Evolutionary conservation across 2,797 vertebrate species (phyloP), one percentile per base, ranked within the genome.

Genomic region (Xenentodon cancila): DNA sequence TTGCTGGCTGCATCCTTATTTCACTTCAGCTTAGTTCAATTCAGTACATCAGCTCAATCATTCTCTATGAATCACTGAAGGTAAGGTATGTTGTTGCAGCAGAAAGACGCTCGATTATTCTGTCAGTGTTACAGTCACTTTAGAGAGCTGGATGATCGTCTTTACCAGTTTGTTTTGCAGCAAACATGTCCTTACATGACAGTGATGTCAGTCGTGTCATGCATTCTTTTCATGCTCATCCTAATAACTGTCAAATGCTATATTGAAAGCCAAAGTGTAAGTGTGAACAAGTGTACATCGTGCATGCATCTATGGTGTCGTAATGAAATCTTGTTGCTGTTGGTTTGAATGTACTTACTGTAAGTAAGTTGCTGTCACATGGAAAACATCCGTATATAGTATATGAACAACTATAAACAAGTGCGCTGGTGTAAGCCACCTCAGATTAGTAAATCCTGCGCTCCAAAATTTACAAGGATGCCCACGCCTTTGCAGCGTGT

Each of bases 391-490:
- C 25, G 15, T 13, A n/a, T n/a, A n/a, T n/a, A n/a, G n/a, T 21
- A 19, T 32, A 9, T 32, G 32, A 58, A 21, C n/a, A 2, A 18
- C 18, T 9, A 44, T 4, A 16, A 51, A 47, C 44, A 25, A 16
- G 16, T 40, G 1, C 1, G 16, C 13, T 34, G 11, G 6, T 44
- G 15, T 58, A 13, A 51, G 59, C 48, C 4, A 15, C 27, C 3
- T 64, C 20, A 47, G 8, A 43, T 9, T 55, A 57, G 12, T 59
- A 60, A 58, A 25, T 71, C 45, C 8, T 53, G 0, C 17, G 32
- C 12, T 53, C 32, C 64, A 37, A 57, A 25, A n/a, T 20, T 62
- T 34, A 66, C 52, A 63, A 45, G 49, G 32, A 21, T 9, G 2
- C 34, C n/a, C 50, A 59, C 46, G 18, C n/a, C 59, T 77, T 46